Percentiles rank a stretch among this genome's conserved stretches.
Conservation (phyloP, 2,888 invertebrate species). For the Chloroclystis v-ata region DNA sequence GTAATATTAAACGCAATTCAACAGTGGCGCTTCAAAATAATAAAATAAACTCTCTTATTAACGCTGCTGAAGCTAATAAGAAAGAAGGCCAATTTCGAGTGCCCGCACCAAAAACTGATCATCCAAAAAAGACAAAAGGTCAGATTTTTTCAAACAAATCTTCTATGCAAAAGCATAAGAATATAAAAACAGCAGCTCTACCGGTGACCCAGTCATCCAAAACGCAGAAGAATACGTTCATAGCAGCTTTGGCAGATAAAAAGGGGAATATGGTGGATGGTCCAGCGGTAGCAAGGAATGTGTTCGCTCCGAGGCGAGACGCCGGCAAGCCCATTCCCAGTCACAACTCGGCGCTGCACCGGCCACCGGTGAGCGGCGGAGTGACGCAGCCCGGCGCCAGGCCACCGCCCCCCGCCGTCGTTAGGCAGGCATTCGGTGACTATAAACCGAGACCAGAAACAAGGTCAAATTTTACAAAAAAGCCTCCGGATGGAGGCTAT, state of each 20-base stretch:
- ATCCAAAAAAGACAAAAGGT: slow-evolving; percentile 36
- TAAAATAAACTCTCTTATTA: slow-evolving; percentile 45
- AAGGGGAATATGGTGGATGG: slow-evolving; percentile 32
- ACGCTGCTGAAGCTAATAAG: slow-evolving; percentile 60
- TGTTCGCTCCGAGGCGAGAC: not conserved
- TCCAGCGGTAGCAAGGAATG: not conserved
- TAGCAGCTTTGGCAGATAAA: slow-evolving; percentile 18
- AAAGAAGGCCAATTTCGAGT: slow-evolving; percentile 51
- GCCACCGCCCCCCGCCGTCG: not conserved
- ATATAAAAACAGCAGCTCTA: slow-evolving; percentile 41
- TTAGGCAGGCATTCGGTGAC: slow-evolving; percentile 3
- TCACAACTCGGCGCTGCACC: not conserved
- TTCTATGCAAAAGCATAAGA: slow-evolving; percentile 38
- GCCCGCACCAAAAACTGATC: slow-evolving; percentile 46
- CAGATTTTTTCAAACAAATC: slow-evolving; percentile 20
- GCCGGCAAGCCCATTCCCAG: not conserved
- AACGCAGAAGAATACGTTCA: not conserved
- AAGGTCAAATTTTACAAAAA: slow-evolving; percentile 46
- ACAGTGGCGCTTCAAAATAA: not conserved
- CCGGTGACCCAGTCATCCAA: not conserved
- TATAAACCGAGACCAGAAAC: slow-evolving; percentile 35
- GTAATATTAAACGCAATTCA: not conserved
- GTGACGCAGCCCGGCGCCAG: not conserved
- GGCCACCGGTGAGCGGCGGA: not conserved
- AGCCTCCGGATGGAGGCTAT: slow-evolving; percentile 47